These are phyloP conservation scores for Halcyon leucocephala DNA, from an alignment of 2,797 vertebrate species.

Conservation along the genomic window DNA sequence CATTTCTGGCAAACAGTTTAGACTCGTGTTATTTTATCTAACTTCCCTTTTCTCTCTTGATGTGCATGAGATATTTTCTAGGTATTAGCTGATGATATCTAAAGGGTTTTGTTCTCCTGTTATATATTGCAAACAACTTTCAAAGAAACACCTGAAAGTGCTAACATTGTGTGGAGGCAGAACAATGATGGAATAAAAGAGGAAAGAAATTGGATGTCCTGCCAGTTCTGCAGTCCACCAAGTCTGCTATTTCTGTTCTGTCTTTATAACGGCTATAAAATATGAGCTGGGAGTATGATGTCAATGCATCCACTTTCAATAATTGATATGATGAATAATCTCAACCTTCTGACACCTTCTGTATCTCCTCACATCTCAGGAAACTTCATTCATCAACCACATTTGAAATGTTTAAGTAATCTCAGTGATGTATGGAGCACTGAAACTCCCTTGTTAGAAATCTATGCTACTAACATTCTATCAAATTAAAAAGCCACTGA, in stretches of 20 bases:
- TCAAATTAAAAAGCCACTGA: conserved; percentile 90
- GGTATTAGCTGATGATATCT: background rate
- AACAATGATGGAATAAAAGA: background rate
- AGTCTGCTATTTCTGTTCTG: conserved; percentile 80
- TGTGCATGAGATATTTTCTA: background rate
- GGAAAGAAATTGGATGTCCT: conserved; percentile 58
- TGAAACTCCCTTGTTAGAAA: conserved; percentile 89
- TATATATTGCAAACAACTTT: background rate
- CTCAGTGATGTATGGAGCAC: conserved; percentile 90
- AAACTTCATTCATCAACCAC: conserved; percentile 93
- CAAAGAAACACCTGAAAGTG: background rate
- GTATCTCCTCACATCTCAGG: conserved; percentile 85
- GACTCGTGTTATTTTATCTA: background rate
- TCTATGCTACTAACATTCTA: conserved; percentile 89
- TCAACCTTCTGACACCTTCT: conserved; percentile 91
- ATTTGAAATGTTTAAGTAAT: conserved; percentile 91
- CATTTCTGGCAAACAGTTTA: background rate
- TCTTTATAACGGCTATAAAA: conserved; percentile 85
- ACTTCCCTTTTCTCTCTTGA: background rate
- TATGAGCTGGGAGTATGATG: conserved; percentile 89
- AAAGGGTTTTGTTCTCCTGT: background rate
- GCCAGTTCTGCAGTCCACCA: conserved; percentile 56
- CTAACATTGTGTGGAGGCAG: background rate
- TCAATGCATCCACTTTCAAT: conserved; percentile 94
- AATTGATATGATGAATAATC: conserved; percentile 98